Conservation (phyloP, 1,140 invertebrate genomes). For the Lycorma delicatula region DNA sequence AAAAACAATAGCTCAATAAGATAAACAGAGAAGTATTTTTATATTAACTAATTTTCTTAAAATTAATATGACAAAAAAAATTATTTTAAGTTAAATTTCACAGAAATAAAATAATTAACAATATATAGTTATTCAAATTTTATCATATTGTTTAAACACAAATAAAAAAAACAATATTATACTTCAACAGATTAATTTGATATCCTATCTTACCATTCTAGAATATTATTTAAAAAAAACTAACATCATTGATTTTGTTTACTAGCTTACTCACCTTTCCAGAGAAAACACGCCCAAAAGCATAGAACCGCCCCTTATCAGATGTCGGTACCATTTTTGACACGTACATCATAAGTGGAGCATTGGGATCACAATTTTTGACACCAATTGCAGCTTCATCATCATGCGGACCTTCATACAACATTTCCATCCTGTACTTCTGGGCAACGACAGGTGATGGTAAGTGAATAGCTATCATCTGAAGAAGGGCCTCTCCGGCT, state of each 20-base stretch:
- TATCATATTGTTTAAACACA: background rate
- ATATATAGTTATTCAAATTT: too few relatives aligned
- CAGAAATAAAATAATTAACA: too few relatives aligned
- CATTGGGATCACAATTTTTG: conserved; percentile 90
- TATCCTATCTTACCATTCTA: too few relatives aligned
- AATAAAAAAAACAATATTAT: background rate
- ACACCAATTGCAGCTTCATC: conserved; percentile 91
- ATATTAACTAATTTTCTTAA: too few relatives aligned
- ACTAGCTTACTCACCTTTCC: conserved; percentile 59
- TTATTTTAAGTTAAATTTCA: too few relatives aligned
- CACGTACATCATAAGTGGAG: conserved; percentile 99
- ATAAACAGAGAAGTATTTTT: too few relatives aligned
- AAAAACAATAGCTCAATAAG: too few relatives aligned
- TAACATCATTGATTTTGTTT: too few relatives aligned
- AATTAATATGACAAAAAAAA: too few relatives aligned
- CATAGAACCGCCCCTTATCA: conserved; percentile 99
- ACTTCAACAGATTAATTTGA: too few relatives aligned
- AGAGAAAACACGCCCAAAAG: conserved; percentile 99
- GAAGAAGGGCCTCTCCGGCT: conserved; percentile 97
- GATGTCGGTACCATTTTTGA: conserved; percentile 99
- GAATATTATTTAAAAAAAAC: too few relatives aligned
- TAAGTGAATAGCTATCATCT: conserved; percentile 99
- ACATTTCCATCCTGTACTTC: conserved; percentile 98
- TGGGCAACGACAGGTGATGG: conserved; percentile 98
- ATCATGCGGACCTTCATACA: conserved; percentile 96